Evolutionary conservation across 2,797 vertebrate species (phyloP), one percentile per base, ranked within the genome.

Genomic region (Clarias platycephalus): DNA sequence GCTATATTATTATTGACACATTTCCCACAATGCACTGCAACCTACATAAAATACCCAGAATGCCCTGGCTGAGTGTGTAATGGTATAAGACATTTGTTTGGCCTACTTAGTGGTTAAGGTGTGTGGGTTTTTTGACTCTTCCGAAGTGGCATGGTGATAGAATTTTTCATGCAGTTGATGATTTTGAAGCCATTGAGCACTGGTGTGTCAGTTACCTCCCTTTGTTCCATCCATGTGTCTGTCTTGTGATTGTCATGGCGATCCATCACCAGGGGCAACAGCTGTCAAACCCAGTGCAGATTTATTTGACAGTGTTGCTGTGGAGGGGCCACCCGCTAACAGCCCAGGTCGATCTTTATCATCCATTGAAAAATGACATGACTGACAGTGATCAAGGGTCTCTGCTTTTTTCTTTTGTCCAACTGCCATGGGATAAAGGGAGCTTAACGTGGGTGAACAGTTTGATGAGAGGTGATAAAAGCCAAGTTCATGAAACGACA

Each of bases 341-440:
- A 63, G 74, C 81, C 81, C 8, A n/a, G 83, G 80, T 83, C 83
- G 91, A 84, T 86, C 84, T 68, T 16, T 55, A 71, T 64, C 82
- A 82, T 88, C 88, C n/a, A 26, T 84, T 79, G 87, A 72, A 86
- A 87, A 86, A 87, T 83, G 89, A 87, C 88, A 88, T 60, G 60
- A 60, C 62, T 6, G 68, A 82, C 64, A 55, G 78, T 86, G 86
- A 90, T 89, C 81, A 63, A 75, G 83, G 60, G 60, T 31, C 49
- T 78, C 28, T 24, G n/a, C 66, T 13, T 57, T 83, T n/a, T 49
- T 57, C 31, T 75, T 31, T 31, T 49, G 44, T 12, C 44, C 18
- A 20, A 8, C 49, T 60, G 55, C 18, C 20, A 12, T 15, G 75
- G 75, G 57, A 77, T 28, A 24, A 60, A 37, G 75, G 18, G 31